phyloP scores from a whole-genome alignment of 37 sponge, comb jelly and placozoan species.

The Corticium candelabrum region DNA sequence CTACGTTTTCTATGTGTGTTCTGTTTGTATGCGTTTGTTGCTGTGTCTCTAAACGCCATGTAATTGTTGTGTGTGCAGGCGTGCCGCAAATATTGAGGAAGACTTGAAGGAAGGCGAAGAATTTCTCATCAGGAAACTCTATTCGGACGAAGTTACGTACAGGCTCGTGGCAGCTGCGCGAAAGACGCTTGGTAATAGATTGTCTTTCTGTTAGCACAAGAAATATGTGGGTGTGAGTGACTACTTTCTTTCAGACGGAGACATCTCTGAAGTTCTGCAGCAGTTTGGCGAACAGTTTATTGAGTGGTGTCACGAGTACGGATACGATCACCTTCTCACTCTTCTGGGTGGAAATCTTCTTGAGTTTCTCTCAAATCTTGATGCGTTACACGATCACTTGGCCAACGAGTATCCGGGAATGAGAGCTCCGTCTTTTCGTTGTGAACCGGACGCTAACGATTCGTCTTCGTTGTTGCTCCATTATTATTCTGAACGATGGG shows the following conservation, averaged over 20 bases:
- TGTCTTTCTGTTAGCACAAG: not conserved
- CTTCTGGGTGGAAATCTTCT: not conserved
- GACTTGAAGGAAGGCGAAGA: slow-evolving; percentile 19
- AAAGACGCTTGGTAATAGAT: slow-evolving; percentile 53
- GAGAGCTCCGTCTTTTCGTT: slow-evolving; percentile 7
- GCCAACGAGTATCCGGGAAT: slow-evolving; percentile 6
- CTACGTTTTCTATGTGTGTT: too few species aligned
- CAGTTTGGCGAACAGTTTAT: slow-evolving; percentile 8
- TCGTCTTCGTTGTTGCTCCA: not conserved
- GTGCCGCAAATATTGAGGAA: slow-evolving; percentile 21
- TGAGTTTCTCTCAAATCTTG: slow-evolving; percentile 1
- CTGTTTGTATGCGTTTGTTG: too few species aligned
- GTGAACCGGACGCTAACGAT: not conserved
- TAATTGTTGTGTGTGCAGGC: slow-evolving; percentile 15
- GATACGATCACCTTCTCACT: not conserved
- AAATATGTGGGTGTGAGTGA: too few species aligned
- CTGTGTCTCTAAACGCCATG: too few species aligned
- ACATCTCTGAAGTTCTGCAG: not conserved
- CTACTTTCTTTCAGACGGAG: not conserved
- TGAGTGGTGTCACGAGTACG: not conserved
- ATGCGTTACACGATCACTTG: slow-evolving; percentile 10
- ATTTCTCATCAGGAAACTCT: slow-evolving; percentile 56
- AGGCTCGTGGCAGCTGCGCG: slow-evolving; percentile 48
- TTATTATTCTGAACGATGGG: slow-evolving; percentile 3
- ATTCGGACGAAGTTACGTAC: slow-evolving; percentile 61